Base-by-base conservation (phyloP, 2,113 vertebrate species). In the Cichladusa arquata region DNA sequence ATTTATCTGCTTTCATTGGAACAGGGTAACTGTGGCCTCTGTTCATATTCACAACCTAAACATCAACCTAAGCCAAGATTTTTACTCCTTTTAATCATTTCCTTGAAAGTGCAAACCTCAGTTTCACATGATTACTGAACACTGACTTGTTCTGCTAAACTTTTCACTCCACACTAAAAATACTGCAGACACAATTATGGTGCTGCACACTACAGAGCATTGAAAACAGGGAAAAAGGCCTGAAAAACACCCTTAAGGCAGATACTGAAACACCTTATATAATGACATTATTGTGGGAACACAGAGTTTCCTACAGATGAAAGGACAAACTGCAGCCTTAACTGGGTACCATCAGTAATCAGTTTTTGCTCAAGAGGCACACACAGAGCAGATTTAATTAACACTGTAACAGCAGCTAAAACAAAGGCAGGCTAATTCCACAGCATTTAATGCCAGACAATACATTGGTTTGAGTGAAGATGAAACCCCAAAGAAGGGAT, bases 401-500 rank as follows among this genome's bases (percentile, higher is more conserved):
- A 81, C 62, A 24, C 64, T 73, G 29, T 11, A 61, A 57, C 44
- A 88, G 69, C 60, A 65, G 14, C 51, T 40, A 29, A 64, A 77
- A 34, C 80, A 79, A 88, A 61, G 36, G 2, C 7, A 16, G 31
- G 7, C 48, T 71, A 60, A 45, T 86, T 54, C 78, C 34, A 42
- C 47, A 73, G 45, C 74, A 54, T 23, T 58, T 76, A 34, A 80
- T 5, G 19, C 0, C 0, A 80, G 40, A 65, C 50, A 86, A 57
- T 19, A 3, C 58, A 38, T 6, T 7, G 44, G 50, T 80, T 80
- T 45, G 65, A 48, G 58, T 44, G 14, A 81, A 82, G 79, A n/a
- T 25, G 23, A 85, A 90, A 48, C 40, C 72, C 66, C 62, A 90
- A 92, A 76, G 53, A 85, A 93, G 33, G 71, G 88, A 95, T 88